phyloP scores from a whole-genome alignment of 2,888 invertebrate species.

The Anoplius nigerrimus region DNA sequence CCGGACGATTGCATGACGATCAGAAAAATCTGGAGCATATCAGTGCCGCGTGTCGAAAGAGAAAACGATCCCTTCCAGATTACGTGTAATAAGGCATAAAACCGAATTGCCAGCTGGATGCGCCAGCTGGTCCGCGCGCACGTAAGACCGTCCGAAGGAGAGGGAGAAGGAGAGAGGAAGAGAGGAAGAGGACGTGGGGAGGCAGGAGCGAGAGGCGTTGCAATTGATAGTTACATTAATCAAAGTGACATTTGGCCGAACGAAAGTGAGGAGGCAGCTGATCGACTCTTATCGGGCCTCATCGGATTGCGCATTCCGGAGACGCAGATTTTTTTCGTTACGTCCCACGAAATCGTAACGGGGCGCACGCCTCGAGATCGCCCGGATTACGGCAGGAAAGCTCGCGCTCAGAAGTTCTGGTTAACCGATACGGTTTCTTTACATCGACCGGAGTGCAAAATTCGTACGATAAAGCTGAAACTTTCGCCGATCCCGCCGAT shows the following conservation, averaged over 20 bases:
- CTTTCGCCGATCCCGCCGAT: no score
- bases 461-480: no score
- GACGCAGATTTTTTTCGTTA: no score
- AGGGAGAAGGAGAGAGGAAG: not conserved
- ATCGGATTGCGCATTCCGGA: no score
- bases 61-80: conserved; percentile 45
- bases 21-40: conserved; percentile 52
- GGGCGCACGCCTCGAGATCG: no score
- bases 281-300: conserved; percentile 23
- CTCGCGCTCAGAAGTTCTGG: no score
- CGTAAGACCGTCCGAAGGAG: conserved; percentile 2
- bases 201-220: conserved; percentile 19
- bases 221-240: conserved; percentile 63
- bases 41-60: conserved; percentile 53
- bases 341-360: no score
- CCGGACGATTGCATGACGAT: no score
- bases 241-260: conserved; percentile 49
- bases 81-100: conserved; percentile 32
- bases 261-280: conserved; percentile 27
- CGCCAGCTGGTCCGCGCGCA: conserved; percentile 48
- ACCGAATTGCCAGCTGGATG: conserved; percentile 16
- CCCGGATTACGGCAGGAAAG: no score
- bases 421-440: no score
- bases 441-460: no score
- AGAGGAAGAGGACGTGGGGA: not conserved